These are phyloP conservation scores for Ptiloglossa arizonensis DNA, from an alignment of 1,140 invertebrate species.

Conservation along the genomic window DNA sequence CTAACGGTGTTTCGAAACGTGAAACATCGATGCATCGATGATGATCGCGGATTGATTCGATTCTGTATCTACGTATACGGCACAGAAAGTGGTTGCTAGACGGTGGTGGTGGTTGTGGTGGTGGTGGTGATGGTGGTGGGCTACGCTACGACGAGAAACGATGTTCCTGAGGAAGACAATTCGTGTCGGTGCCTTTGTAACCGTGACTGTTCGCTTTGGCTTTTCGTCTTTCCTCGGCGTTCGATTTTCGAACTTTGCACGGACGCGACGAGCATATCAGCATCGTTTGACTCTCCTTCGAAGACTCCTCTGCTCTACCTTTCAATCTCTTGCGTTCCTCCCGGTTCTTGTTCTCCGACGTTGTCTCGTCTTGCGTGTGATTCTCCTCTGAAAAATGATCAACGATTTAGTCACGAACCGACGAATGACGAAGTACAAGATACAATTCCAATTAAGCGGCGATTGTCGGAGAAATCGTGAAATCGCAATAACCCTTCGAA, in stretches of 20 bases:
- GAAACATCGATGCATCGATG: not conserved
- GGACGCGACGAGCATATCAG: conserved; percentile 71
- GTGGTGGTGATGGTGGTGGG: not conserved
- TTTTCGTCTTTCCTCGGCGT: conserved; percentile 57
- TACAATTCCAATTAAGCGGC: no score
- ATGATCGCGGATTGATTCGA: conserved; percentile 6
- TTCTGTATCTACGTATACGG: not conserved
- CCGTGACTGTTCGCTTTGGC: conserved; percentile 57
- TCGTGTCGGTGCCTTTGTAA: conserved; percentile 68
- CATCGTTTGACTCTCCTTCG: conserved; percentile 70
- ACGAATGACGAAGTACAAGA: no score
- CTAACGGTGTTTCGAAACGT: not conserved
- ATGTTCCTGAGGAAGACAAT: conserved; percentile 75
- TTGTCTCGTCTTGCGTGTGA: conserved; percentile 78
- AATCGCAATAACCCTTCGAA: no score
- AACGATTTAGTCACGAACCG: no score
- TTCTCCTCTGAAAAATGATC: conserved; percentile 77
- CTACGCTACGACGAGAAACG: conserved; percentile 73
- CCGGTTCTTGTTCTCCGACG: conserved; percentile 78
- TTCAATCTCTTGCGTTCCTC: conserved; percentile 65
- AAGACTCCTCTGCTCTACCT: conserved; percentile 59
- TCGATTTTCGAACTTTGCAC: conserved; percentile 67
- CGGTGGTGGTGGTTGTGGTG: no score
- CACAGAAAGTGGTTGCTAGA: conserved; percentile 3
- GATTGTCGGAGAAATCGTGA: no score